Evolutionary conservation across 2,888 invertebrate species (phyloP), one percentile per base, ranked within the genome.

Genomic region (Periphyllus acericola): DNA sequence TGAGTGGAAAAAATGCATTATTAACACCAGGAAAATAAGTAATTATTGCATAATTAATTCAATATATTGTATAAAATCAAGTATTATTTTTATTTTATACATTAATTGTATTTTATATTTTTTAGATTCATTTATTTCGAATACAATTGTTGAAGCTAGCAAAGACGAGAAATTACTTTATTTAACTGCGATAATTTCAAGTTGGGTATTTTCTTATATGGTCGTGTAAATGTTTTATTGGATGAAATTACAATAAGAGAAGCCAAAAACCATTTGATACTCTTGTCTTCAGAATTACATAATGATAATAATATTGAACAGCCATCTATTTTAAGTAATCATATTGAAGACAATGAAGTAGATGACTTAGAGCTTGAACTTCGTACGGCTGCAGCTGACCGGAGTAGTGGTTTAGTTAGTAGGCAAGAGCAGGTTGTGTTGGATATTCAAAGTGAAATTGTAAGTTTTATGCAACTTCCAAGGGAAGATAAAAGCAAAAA

Each of bases 1-100:
- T 36, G 40, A 40, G 36, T 76, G 76, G 76, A 76, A 76, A 76
- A 76, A 76, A 76, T 76, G 76, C 40, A 76, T 76, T 76, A 36
- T 76, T 40, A 36, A 76, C n/a, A 76, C 76, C 1, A 76, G 46
- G 36, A 76, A 76, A 76, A 36, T 76, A 40, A 76, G 25, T 76
- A 76, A 76, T 66, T 66, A 66, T 66, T 66, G 25, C 66, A 66
- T 66, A 19, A 66, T 66, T 66, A 66, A 66, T 66, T 66, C 66
- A 25, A 66, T 66, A 66, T 66, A 5, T 66, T 66, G 66, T n/a
- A n/a, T 66, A 66, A 66, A 66, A 66, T 66, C n/a, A 66, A 66
- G 66, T 66, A 66, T 2, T 66, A 66, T 66, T 25, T 66, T 66
- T 66, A 21, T 66, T 66, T 66, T 66, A 66, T 66, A 66, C 66